A percentile compares a stretch with the other conserved stretches of the same genome.
These are phyloP conservation scores for Erpetoichthys calabaricus DNA, from an alignment of 2,797 vertebrate species.

Conservation along the genomic window DNA sequence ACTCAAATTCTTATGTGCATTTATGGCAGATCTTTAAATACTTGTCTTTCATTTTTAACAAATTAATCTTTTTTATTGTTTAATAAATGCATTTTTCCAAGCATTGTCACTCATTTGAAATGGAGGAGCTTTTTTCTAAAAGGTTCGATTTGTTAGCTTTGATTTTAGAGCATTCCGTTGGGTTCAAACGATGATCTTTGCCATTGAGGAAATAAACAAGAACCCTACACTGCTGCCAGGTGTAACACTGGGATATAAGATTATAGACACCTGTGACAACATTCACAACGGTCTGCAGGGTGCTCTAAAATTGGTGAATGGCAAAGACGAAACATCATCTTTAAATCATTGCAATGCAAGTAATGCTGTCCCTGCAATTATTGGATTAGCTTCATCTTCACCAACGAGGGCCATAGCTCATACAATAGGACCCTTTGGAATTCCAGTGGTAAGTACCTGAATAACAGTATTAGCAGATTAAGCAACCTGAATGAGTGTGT, in stretches of 20 bases:
- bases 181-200: conserved; percentile 57
- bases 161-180: conserved; percentile 50
- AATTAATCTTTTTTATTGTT: too few relatives aligned
- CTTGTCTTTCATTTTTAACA: too few relatives aligned
- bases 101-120: too few relatives aligned
- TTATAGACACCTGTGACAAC: conserved; percentile 49
- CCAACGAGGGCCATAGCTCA: conserved; percentile 45
- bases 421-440: conserved; percentile 40
- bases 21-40: too few relatives aligned
- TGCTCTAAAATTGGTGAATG: conserved; percentile 34
- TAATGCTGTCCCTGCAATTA: conserved; percentile 40
- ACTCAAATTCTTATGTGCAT: too few relatives aligned
- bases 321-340: not conserved
- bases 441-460: conserved; percentile 39
- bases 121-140: too few relatives aligned
- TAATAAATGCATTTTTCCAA: too few relatives aligned
- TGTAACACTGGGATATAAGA: conserved; percentile 45
- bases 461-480: too few relatives aligned
- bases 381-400: conserved; percentile 51
- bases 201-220: conserved; percentile 50
- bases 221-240: conserved; percentile 40
- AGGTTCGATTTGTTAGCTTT: conserved; percentile 29
- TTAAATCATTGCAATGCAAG: conserved; percentile 23
- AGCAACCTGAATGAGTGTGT: too few relatives aligned
- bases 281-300: conserved; percentile 40